Evolutionary conservation across 2,797 vertebrate genomes (phyloP).

Genomic region (Lacerta viridis): DNA sequence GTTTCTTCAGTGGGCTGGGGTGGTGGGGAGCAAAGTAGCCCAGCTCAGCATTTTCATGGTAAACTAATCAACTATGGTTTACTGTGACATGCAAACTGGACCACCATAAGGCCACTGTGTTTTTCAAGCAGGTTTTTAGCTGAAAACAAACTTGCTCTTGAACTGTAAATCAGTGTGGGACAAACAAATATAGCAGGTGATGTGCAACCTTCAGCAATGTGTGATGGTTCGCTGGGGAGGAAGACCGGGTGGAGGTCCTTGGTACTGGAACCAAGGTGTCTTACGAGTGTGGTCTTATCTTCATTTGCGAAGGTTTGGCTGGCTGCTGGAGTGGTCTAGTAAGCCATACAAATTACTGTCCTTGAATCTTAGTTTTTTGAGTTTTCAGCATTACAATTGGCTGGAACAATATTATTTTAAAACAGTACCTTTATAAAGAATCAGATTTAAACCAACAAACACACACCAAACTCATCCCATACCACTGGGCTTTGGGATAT

Average conservation of each 20-base stretch:
- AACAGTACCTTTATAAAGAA: no score
- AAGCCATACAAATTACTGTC: not conserved
- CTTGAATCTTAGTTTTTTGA: not conserved
- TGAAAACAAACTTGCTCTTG: not conserved
- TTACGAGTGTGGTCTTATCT: no score
- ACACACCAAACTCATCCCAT: no score
- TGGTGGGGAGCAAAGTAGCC: no score
- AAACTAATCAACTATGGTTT: no score
- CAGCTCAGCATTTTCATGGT: not conserved
- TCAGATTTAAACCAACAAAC: no score
- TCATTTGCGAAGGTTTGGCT: no score
- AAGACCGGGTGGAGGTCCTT: not conserved
- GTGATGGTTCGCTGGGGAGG: not conserved
- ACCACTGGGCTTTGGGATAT: not conserved
- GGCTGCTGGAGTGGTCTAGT: not conserved
- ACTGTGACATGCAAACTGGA: not conserved
- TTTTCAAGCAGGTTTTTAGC: not conserved
- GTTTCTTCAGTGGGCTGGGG: no score
- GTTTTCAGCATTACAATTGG: not conserved
- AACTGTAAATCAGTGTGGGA: not conserved
- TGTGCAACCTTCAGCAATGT: not conserved
- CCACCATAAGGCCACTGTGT: not conserved
- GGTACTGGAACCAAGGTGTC: not conserved
- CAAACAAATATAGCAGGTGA: no score
- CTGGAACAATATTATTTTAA: not conserved